These are phyloP conservation scores for Lycaena phlaeas DNA, from an alignment of 2,888 invertebrate species.

Conservation along the genomic window DNA sequence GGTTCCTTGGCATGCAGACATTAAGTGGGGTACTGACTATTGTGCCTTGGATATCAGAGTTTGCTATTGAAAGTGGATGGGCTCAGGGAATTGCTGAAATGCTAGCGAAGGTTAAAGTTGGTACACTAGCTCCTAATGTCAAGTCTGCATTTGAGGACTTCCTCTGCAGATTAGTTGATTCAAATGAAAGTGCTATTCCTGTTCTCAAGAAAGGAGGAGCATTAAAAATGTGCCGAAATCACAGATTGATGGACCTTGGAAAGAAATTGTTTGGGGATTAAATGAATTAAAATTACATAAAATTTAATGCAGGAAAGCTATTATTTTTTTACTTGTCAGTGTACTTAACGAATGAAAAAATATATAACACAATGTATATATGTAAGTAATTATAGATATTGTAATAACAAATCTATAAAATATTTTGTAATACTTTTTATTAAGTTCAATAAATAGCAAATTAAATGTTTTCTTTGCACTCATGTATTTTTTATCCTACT, in stretches of 20 bases:
- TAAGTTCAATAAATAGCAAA: conserved; percentile 4
- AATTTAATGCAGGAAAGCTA: conserved; percentile 3
- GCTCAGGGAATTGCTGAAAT: conserved; percentile 89
- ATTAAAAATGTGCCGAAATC: conserved; percentile 86
- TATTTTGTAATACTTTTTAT: conserved; percentile 10
- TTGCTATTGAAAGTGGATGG: conserved; percentile 95
- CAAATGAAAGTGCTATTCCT: conserved; percentile 80
- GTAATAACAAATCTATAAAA: conserved; percentile 7
- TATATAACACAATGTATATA: conserved; percentile 7
- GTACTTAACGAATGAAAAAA: conserved; percentile 18
- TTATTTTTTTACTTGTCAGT: conserved; percentile 19
- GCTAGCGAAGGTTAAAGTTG: conserved; percentile 86
- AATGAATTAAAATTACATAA: conserved; percentile 19
- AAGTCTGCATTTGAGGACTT: conserved; percentile 94
- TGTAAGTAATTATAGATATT: conserved; percentile 8
- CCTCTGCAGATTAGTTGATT: conserved; percentile 86
- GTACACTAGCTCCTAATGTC: conserved; percentile 85
- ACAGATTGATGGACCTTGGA: conserved; percentile 90
- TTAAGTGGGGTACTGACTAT: conserved; percentile 86
- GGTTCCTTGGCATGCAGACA: conserved; percentile 96
- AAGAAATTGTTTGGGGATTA: conserved; percentile 91
- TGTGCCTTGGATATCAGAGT: conserved; percentile 92
- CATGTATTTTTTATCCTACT: background rate
- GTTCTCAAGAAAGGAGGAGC: conserved; percentile 89
- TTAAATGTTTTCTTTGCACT: background rate